A percentile compares a stretch with the other conserved stretches of the same genome.
These are phyloP conservation scores for Formica selysi DNA, from an alignment of 1,140 invertebrate species.

Conservation along the genomic window DNA sequence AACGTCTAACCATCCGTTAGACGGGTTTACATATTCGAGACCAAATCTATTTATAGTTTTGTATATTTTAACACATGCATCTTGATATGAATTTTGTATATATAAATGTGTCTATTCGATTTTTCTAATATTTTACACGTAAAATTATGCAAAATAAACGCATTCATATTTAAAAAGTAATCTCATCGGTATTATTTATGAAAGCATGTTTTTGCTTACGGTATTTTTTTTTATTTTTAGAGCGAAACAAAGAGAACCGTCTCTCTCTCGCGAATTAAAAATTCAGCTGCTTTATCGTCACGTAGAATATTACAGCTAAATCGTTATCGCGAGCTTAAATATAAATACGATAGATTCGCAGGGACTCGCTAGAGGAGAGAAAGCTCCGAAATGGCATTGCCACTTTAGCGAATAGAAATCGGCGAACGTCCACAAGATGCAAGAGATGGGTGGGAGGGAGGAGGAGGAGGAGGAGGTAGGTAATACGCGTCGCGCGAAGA, in stretches of 20 bases:
- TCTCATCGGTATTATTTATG: conserved; percentile 15
- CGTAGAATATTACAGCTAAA: conserved; percentile 8
- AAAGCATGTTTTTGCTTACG: not conserved
- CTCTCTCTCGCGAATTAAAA: not conserved
- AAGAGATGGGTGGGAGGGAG: no score
- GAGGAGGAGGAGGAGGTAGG: not conserved
- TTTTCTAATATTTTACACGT: no score
- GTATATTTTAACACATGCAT: no score
- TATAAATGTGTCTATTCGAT: no score
- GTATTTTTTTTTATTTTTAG: not conserved
- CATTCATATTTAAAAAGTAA: conserved; percentile 32
- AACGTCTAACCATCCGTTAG: no score
- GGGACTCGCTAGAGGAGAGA: not conserved
- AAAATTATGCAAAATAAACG: not conserved
- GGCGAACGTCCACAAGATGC: not conserved
- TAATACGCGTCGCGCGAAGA: conserved; percentile 45
- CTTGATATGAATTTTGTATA: no score
- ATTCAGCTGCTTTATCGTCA: conserved; percentile 6
- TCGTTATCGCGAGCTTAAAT: conserved; percentile 30
- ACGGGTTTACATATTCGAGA: no score
- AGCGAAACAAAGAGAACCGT: not conserved
- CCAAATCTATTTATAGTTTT: no score
- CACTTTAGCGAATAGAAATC: conserved; percentile 27
- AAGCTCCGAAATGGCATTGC: conserved; percentile 1
- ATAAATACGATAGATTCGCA: not conserved